Conservation (phyloP, 1,140 invertebrate genomes). For the Heliconius eleuchia region DNA sequence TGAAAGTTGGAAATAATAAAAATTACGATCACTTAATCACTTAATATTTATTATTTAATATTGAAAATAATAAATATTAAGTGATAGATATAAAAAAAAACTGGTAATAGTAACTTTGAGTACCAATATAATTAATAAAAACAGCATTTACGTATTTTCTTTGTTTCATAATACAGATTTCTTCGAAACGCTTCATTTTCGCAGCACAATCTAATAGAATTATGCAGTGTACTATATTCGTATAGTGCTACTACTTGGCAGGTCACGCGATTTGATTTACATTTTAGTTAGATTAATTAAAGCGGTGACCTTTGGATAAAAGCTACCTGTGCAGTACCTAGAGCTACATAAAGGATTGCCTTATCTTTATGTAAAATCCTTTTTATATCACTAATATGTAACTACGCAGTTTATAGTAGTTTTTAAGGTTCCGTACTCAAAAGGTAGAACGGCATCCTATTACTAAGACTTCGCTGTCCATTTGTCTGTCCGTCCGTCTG, state of each 20-base stretch:
- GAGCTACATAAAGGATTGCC: not conserved
- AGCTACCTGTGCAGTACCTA: not conserved
- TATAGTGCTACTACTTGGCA: not conserved
- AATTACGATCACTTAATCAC: no score
- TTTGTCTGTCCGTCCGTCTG: no score
- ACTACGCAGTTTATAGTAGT: not conserved
- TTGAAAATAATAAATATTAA: no score
- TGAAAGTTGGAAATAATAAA: no score
- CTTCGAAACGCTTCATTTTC: not conserved
- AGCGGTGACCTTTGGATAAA: constrained; percentile 23
- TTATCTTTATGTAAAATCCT: not conserved
- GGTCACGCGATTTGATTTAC: constrained; percentile 28
- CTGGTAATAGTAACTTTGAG: no score
- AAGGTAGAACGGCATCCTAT: no score
- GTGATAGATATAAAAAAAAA: no score
- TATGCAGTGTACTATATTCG: not conserved
- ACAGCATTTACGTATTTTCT: not conserved
- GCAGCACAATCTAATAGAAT: not conserved
- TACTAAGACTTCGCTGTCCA: no score
- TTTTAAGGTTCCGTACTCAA: no score
- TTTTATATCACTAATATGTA: not conserved
- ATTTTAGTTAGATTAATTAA: constrained; percentile 24
- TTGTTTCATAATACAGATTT: not conserved
- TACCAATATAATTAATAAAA: not conserved
- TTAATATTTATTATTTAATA: no score